Conservation (phyloP, 2,797 vertebrate species). For the Ibycter americanus region DNA sequence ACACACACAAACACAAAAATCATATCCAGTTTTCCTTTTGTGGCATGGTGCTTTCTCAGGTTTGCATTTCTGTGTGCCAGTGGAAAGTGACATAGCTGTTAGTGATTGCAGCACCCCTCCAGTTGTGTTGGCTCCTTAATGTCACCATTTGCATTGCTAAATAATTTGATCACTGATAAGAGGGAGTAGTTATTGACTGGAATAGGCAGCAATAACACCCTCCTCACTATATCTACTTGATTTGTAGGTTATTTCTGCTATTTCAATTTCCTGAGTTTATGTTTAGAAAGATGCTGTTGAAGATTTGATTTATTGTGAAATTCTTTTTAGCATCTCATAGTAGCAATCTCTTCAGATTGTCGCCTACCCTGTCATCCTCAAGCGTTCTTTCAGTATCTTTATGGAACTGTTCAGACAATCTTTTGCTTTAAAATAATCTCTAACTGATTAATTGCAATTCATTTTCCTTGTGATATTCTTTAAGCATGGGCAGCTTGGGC, state of each 20-base stretch:
- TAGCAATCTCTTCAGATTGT: not conserved
- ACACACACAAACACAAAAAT: not conserved
- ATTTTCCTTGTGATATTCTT: not conserved
- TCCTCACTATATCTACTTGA: not conserved
- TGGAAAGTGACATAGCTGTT: not conserved
- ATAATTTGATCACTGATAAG: not conserved
- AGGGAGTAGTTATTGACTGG: not conserved
- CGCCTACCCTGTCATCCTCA: not conserved
- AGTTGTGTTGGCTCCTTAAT: not conserved
- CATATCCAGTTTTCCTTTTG: not conserved
- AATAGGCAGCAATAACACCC: not conserved
- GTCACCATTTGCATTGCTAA: not conserved
- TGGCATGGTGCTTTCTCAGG: not conserved
- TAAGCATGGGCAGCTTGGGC: not conserved
- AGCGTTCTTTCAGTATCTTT: not conserved
- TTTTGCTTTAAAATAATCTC: conserved; percentile 11
- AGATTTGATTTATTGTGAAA: not conserved
- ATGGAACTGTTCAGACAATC: not conserved
- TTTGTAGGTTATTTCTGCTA: not conserved
- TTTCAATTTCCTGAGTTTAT: not conserved
- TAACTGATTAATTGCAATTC: not conserved
- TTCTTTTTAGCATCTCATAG: not conserved
- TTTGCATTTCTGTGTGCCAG: not conserved
- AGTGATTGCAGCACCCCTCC: not conserved
- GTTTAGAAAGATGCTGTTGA: not conserved